A percentile compares a stretch with the other conserved stretches of the same genome.
These are phyloP conservation scores for Mechanitis mazaeus DNA, from an alignment of 2,888 invertebrate species.

Conservation along the genomic window DNA sequence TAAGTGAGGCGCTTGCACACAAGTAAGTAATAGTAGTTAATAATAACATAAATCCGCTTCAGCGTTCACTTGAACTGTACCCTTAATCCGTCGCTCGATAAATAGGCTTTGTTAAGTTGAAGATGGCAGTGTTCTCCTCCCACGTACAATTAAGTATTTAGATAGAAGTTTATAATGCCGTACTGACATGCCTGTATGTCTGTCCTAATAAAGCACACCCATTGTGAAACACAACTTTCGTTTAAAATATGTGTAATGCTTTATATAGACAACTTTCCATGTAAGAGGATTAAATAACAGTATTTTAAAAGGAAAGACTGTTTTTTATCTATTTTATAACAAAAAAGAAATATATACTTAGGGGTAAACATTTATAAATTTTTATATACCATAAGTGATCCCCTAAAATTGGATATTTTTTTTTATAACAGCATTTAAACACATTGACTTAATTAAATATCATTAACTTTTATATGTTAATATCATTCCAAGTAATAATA, in stretches of 20 bases:
- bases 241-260: constrained; percentile 1
- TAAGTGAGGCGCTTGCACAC: no score
- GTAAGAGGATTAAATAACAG: background rate
- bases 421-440: background rate
- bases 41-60: background rate
- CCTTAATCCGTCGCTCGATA: constrained; percentile 26
- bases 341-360: background rate
- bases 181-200: constrained; percentile 14
- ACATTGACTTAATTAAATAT: background rate
- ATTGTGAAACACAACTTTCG: background rate
- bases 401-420: background rate
- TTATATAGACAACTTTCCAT: background rate
- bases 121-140: constrained; percentile 29
- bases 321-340: background rate
- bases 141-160: constrained; percentile 32
- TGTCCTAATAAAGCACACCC: constrained; percentile 13
- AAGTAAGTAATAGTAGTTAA: background rate
- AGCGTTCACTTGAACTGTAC: constrained; percentile 9
- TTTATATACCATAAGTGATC: no score
- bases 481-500: constrained; percentile 7
- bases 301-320: background rate
- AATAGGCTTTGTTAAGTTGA: constrained; percentile 29
- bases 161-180: constrained; percentile 25
- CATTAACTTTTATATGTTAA: constrained; percentile 7
- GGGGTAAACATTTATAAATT: no score